These are phyloP conservation scores for Callipepla californica DNA, from an alignment of 2,113 vertebrate genomes.

Conservation along the genomic window DNA sequence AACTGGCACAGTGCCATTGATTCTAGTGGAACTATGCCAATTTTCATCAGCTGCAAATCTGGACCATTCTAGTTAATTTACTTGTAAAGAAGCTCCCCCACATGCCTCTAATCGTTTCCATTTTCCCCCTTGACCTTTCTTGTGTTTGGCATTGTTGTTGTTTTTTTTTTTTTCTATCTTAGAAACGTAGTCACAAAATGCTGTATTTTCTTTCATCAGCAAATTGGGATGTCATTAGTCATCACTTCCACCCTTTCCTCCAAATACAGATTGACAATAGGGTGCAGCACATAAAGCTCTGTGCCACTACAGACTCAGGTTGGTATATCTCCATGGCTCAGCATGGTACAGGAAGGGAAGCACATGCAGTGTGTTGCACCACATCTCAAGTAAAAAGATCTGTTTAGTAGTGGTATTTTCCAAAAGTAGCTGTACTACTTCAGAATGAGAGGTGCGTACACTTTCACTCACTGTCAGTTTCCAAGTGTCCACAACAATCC, in stretches of 20 bases:
- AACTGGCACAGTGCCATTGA: constrained; percentile 32
- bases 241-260: not conserved
- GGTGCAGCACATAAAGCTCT: not conserved
- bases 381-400: not conserved
- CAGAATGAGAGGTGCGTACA: fast-evolving
- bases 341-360: not conserved
- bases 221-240: not conserved
- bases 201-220: constrained; percentile 35
- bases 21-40: not conserved
- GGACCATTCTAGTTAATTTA: constrained; percentile 57
- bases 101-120: constrained; percentile 63
- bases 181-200: constrained; percentile 3
- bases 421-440: not conserved
- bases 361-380: fast-evolving
- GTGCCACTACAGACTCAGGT: not conserved
- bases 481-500: not conserved
- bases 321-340: fast-evolving
- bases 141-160: not conserved
- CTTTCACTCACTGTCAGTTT: not conserved
- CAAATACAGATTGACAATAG: not conserved
- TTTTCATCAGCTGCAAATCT: constrained; percentile 69
- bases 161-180: not conserved
- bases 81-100: constrained; percentile 49
- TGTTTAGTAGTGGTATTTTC: not conserved
- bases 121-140: constrained; percentile 68